A percentile compares a stretch with the other conserved stretches of the same genome.
Conservation (phyloP, 2,888 invertebrate species). For the Amitus sp. region DNA sequence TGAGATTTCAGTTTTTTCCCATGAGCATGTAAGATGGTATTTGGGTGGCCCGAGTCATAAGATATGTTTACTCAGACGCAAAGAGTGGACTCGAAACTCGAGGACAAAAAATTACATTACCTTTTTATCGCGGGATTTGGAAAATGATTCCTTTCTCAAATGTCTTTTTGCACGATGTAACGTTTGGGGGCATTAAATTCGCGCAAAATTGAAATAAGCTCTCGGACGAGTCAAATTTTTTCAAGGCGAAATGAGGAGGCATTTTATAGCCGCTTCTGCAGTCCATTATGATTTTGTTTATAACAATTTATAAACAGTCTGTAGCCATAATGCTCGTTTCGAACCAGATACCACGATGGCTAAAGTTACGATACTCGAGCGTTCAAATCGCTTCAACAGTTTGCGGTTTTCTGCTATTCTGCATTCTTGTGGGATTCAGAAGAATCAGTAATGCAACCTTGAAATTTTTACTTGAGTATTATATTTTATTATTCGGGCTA, state of each 20-base stretch:
- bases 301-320: conserved; percentile 61
- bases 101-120: conserved; percentile 53
- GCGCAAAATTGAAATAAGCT: conserved; percentile 5
- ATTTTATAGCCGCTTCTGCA: conserved; percentile 62
- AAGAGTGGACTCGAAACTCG: conserved; percentile 52
- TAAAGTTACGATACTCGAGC: conserved; percentile 36
- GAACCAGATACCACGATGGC: conserved; percentile 41
- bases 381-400: conserved; percentile 42
- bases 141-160: conserved; percentile 9
- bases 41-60: conserved; percentile 60
- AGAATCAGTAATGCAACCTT: conserved; percentile 5
- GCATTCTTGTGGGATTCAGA: conserved; percentile 36
- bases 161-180: not conserved
- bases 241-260: conserved; percentile 44
- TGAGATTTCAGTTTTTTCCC: conserved; percentile 46
- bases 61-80: conserved; percentile 63
- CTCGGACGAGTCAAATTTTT: conserved; percentile 26
- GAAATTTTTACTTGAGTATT: too few species aligned
- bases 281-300: conserved; percentile 64
- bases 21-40: conserved; percentile 59
- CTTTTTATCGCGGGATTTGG: conserved; percentile 27
- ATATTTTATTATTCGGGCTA: too few species aligned
- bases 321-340: conserved; percentile 55
- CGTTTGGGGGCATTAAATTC: not conserved
- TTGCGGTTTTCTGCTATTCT: conserved; percentile 44